These are phyloP conservation scores for Hafferia zeledoni DNA, from an alignment of 2,797 vertebrate genomes.

Conservation along the genomic window DNA sequence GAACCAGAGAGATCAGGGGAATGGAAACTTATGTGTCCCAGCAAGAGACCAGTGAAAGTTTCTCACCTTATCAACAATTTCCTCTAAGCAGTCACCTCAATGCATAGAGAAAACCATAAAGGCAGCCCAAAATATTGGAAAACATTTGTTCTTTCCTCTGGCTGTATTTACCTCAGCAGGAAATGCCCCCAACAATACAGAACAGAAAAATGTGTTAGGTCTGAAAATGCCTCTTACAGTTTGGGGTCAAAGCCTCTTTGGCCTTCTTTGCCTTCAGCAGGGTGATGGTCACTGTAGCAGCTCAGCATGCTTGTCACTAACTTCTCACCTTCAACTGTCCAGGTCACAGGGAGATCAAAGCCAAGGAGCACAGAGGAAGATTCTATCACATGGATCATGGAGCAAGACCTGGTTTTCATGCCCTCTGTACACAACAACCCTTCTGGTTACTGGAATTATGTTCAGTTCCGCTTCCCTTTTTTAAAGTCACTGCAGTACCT, in stretches of 20 bases:
- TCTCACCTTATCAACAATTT: background rate
- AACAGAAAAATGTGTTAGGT: background rate
- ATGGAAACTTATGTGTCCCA: background rate
- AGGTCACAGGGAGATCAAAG: background rate
- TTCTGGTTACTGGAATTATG: background rate
- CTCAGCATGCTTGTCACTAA: conserved; percentile 1
- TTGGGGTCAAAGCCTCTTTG: conserved; percentile 18
- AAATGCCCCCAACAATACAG: background rate
- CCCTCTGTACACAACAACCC: background rate
- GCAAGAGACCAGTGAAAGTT: background rate
- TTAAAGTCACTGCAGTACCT: background rate
- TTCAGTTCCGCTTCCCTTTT: background rate
- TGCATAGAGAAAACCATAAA: background rate
- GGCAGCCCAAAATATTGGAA: background rate
- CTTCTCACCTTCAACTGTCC: background rate
- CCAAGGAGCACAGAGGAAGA: background rate
- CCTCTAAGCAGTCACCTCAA: background rate
- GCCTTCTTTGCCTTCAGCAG: background rate
- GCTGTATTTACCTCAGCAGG: background rate
- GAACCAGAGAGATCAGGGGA: background rate
- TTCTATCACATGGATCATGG: background rate
- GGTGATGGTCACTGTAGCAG: background rate
- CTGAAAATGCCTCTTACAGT: background rate
- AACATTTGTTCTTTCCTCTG: conserved; percentile 8
- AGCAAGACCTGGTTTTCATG: background rate